Evolutionary conservation across 2,113 vertebrate genomes (phyloP).

Genomic region (Indicator maculatus): DNA sequence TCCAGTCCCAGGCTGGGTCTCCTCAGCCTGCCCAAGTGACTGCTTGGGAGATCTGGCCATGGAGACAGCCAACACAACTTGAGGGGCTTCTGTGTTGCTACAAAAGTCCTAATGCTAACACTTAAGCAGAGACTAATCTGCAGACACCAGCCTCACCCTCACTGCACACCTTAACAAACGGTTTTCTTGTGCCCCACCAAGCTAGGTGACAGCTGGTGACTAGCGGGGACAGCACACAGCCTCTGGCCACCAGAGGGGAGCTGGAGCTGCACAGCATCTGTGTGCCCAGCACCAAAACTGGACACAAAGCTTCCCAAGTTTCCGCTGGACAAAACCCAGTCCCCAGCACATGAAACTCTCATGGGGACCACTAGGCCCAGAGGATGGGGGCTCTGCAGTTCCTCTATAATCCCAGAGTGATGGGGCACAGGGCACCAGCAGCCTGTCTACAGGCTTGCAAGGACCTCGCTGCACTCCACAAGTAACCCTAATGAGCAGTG

Average conservation of each 20-base stretch:
- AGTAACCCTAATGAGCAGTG: background rate
- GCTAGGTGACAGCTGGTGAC: background rate
- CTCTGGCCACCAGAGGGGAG: background rate
- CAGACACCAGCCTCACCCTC: background rate
- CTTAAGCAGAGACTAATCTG: background rate
- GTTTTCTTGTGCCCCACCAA: background rate
- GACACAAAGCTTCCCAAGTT: background rate
- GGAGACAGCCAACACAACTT: accelerated
- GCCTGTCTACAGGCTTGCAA: background rate
- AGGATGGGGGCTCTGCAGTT: accelerated
- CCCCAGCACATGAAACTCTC: background rate
- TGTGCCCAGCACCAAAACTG: background rate
- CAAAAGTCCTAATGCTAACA: background rate
- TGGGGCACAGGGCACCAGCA: background rate
- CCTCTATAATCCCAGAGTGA: background rate
- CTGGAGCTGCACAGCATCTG: accelerated
- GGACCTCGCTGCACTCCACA: background rate
- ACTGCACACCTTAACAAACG: background rate
- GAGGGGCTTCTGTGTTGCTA: background rate
- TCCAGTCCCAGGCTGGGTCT: accelerated
- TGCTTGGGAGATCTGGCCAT: accelerated
- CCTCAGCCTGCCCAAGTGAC: background rate
- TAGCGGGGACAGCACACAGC: background rate
- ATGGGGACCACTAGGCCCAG: accelerated
- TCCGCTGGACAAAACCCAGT: background rate